These are phyloP conservation scores for Bactericera cockerelli DNA, from an alignment of 1,140 invertebrate genomes.

Conservation along the genomic window DNA sequence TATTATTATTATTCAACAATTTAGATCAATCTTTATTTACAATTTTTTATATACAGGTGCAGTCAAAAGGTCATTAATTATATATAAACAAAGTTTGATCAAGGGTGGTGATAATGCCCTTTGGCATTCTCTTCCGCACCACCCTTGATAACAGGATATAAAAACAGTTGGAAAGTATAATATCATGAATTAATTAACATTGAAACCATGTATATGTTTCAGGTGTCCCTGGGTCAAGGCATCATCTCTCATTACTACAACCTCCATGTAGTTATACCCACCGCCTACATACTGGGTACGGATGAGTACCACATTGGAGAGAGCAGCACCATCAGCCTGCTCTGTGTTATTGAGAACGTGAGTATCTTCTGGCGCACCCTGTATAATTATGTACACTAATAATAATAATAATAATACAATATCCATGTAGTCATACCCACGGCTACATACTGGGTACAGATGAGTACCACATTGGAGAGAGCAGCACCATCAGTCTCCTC, in stretches of 20 bases:
- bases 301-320: slow-evolving; percentile 78
- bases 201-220: too few species aligned
- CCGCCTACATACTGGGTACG: slow-evolving; percentile 64
- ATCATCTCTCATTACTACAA: slow-evolving; percentile 76
- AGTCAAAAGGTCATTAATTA: too few species aligned
- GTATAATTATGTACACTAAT: neutral
- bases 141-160: too few species aligned
- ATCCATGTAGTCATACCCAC: slow-evolving; percentile 73
- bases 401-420: slow-evolving; percentile 45
- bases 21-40: too few species aligned
- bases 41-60: too few species aligned
- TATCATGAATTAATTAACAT: too few species aligned
- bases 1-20: too few species aligned
- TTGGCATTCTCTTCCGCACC: too few species aligned
- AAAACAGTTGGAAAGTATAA: too few species aligned
- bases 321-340: slow-evolving; percentile 72
- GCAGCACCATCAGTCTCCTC: slow-evolving; percentile 73
- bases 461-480: slow-evolving; percentile 75
- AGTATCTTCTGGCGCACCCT: slow-evolving; percentile 23
- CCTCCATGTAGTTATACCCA: slow-evolving; percentile 69
- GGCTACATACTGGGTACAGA: slow-evolving; percentile 62
- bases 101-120: too few species aligned
- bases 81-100: too few species aligned
- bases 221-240: slow-evolving; percentile 70
- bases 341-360: slow-evolving; percentile 85